Conservation (phyloP, 2,113 vertebrate species). For the Meles meles region DNA sequence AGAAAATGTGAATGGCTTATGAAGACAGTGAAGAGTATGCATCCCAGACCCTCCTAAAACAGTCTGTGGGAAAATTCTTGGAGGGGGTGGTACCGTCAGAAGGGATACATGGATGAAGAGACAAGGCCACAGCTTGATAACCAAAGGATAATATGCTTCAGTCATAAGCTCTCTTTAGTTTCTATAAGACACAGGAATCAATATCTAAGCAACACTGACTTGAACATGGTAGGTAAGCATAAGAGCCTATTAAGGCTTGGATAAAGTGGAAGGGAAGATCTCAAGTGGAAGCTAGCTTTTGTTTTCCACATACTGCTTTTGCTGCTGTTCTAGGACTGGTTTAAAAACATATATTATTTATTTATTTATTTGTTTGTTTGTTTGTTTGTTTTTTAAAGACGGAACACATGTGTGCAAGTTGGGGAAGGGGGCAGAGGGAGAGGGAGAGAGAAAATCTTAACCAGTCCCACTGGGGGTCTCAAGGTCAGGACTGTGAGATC, state of each 20-base stretch:
- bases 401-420: neutral
- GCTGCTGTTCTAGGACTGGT: neutral
- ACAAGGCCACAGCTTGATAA: neutral
- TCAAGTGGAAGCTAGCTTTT: neutral
- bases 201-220: neutral
- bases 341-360: no score
- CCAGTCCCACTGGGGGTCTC: neutral
- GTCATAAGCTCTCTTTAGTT: neutral
- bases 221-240: neutral
- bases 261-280: neutral
- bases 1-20: neutral
- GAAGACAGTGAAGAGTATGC: neutral
- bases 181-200: neutral
- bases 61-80: neutral
- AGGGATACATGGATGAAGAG: neutral
- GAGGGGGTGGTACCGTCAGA: neutral
- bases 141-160: neutral
- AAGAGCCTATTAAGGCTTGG: neutral
- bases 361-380: no score
- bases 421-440: neutral
- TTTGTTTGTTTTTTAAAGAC: neutral
- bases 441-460: neutral
- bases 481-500: neutral
- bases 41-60: neutral
- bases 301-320: neutral